A percentile compares a stretch with the other conserved stretches of the same genome.
Evolutionary conservation across 2,113 vertebrate species (phyloP).

Genomic region (Ailurus styani): DNA sequence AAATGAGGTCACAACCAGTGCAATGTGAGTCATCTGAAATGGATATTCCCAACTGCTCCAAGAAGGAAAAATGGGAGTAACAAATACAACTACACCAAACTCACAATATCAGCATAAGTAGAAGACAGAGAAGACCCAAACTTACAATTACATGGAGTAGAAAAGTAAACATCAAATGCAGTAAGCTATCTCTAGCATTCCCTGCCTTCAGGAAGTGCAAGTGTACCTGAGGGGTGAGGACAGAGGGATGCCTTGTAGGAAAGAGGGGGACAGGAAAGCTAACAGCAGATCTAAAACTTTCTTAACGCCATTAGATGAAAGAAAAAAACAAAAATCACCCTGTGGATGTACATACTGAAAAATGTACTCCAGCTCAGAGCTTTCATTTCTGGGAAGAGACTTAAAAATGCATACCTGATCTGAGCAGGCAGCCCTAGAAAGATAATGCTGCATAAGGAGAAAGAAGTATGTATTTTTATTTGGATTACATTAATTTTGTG

Average conservation of each 20-base stretch:
- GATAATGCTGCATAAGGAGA: not conserved
- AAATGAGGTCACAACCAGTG: not conserved
- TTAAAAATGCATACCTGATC: not conserved
- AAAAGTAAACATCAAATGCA: not conserved
- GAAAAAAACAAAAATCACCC: not conserved
- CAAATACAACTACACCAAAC: not conserved
- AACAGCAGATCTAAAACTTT: not conserved
- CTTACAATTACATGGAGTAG: not conserved
- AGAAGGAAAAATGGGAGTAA: not conserved
- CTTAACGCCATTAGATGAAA: not conserved
- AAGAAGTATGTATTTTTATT: not conserved
- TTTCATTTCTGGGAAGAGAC: not conserved
- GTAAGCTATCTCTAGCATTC: not conserved
- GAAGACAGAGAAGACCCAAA: not conserved
- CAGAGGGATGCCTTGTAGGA: fast-evolving
- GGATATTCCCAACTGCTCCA: not conserved
- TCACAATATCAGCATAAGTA: not conserved
- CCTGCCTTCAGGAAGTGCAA: not conserved
- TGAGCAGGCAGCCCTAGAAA: not conserved
- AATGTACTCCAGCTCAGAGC: not conserved
- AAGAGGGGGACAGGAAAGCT: not conserved
- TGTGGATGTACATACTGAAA: not conserved
- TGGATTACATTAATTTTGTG: not conserved
- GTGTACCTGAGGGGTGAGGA: not conserved
- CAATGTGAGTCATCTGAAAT: not conserved